Evolutionary conservation across 2,113 vertebrate species (phyloP), one percentile per base, ranked within the genome.

Genomic region (Myotis yumanensis): DNA sequence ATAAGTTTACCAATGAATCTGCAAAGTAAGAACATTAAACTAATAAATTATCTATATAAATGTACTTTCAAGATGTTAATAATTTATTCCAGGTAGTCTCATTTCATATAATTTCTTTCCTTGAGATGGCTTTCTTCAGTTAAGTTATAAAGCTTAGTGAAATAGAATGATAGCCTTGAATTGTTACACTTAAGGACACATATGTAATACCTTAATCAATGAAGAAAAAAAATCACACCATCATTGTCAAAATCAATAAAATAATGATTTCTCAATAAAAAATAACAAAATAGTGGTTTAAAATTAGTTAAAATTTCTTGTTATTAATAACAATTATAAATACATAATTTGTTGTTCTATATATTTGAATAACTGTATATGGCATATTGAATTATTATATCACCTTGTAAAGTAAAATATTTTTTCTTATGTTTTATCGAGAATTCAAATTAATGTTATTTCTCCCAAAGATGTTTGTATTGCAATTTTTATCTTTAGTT

Each of bases 11-110:
- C 62, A 30, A 87, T 54, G 68, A 93, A 87, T 72, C 7, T 87
- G 18, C 1, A 82, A 69, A 96, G 51, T 32, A 91, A 79, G 76
- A 90, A 87, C 30, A 90, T 64, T 71, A 93, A 86, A 57, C 17
- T 83, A 81, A 86, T 91, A 96, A 96, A 94, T 92, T 91, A 85
- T 87, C 54, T 72, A 72, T 97, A 76, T 75, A 77, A 92, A 75
- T 95, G 23, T 86, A 64, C 51, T 91, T 91, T 76, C 43, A 83
- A 91, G 28, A 68, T 94, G 12, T 85, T 96, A 94, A 95, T 79
- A 95, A 89, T 93, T 95, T 91, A 94, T 88, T 40, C 64, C 23
- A 76, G 25, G 16, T 84, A 43, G 59, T 75, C 37, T 88, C 20
- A 30, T 91, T 96, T 84, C 90, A 43, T 66, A 52, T 51, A 51